These are phyloP conservation scores for Triplophysa siluroides DNA, from an alignment of 2,113 vertebrate genomes.

Conservation along the genomic window DNA sequence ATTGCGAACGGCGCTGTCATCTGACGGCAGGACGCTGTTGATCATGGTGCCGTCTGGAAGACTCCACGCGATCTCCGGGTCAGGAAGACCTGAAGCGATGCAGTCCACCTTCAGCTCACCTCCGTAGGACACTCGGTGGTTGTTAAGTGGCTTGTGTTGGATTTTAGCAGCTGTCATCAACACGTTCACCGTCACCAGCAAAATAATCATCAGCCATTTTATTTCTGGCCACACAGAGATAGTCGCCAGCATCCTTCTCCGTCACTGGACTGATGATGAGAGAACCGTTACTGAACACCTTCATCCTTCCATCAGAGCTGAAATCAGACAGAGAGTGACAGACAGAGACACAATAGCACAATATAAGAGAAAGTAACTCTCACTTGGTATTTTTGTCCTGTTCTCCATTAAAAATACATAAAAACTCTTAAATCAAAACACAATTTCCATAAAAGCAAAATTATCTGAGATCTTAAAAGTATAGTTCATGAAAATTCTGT, in stretches of 20 bases:
- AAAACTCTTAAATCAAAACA: too few relatives aligned
- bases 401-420: too few relatives aligned
- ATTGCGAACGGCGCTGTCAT: slow-evolving; percentile 71
- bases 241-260: slow-evolving; percentile 88
- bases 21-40: slow-evolving; percentile 79
- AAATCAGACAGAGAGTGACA: slow-evolving; percentile 6
- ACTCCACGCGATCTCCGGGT: slow-evolving; percentile 88
- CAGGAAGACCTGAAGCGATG: slow-evolving; percentile 86
- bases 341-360: neutral
- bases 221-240: slow-evolving; percentile 90
- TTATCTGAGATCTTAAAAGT: too few relatives aligned
- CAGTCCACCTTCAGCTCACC: slow-evolving; percentile 90
- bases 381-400: too few relatives aligned
- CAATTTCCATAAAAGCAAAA: too few relatives aligned
- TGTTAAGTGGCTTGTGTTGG: slow-evolving; percentile 73
- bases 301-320: slow-evolving; percentile 81
- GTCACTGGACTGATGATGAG: slow-evolving; percentile 81
- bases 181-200: slow-evolving; percentile 82
- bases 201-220: slow-evolving; percentile 85
- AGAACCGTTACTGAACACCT: slow-evolving; percentile 85
- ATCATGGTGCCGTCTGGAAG: slow-evolving; percentile 90
- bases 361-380: too few relatives aligned
- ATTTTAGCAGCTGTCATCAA: slow-evolving; percentile 87
- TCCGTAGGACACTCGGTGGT: slow-evolving; percentile 81
- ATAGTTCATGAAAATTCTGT: too few relatives aligned